A percentile compares a stretch with the other conserved stretches of the same genome.
These are phyloP conservation scores for Platanista minor DNA, from an alignment of 2,113 vertebrate genomes.

Conservation along the genomic window DNA sequence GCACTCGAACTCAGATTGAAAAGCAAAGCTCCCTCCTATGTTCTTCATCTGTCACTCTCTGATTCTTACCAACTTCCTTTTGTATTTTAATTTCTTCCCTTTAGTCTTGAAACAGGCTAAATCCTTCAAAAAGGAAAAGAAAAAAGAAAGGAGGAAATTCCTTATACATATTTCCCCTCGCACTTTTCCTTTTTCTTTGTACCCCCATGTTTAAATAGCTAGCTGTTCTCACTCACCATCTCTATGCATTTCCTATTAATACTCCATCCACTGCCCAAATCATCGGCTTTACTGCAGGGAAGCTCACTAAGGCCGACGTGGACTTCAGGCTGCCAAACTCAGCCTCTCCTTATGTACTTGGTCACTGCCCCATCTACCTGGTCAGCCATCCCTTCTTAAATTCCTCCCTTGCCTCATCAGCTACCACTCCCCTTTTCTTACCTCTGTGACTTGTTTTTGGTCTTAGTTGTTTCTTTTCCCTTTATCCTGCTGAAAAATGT, in stretches of 20 bases:
- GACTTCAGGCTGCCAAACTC: neutral
- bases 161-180: neutral
- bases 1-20: neutral
- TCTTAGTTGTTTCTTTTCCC: neutral
- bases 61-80: neutral
- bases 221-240: neutral
- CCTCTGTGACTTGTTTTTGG: neutral
- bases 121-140: neutral
- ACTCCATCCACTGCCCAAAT: no score
- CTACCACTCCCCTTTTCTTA: neutral
- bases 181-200: neutral
- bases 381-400: neutral
- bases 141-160: neutral
- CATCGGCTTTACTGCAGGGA: neutral
- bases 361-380: accelerated
- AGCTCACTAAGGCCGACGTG: neutral
- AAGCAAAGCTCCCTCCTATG: neutral
- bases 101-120: neutral
- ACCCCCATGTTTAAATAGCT: neutral
- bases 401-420: neutral
- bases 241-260: neutral
- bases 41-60: neutral
- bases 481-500: neutral
- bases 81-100: neutral
- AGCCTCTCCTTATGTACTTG: neutral